These are phyloP conservation scores for Drosophila pseudotalamancana DNA, from an alignment of 2,888 invertebrate species.

Conservation along the genomic window DNA sequence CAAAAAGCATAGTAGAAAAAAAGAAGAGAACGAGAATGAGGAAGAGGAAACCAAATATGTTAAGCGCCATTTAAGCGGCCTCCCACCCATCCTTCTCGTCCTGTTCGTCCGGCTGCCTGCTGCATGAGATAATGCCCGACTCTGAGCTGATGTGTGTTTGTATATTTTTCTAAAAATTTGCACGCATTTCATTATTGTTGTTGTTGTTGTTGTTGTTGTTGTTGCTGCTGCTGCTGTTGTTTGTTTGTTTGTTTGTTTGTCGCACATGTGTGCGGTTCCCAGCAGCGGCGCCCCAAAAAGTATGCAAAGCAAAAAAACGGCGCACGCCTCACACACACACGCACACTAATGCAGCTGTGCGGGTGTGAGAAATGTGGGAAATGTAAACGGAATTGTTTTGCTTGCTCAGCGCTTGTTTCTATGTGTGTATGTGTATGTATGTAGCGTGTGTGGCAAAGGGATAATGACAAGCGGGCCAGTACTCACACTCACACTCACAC, in stretches of 20 bases:
- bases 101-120: conserved; percentile 48
- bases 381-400: conserved; percentile 79
- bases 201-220: conserved; percentile 34
- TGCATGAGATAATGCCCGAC: conserved; percentile 69
- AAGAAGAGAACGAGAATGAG: background rate
- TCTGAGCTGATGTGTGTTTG: conserved; percentile 52
- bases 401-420: conserved; percentile 59
- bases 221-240: conserved; percentile 45
- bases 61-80: conserved; percentile 75
- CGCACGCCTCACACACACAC: conserved; percentile 56
- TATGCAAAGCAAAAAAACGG: conserved; percentile 65
- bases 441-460: conserved; percentile 58
- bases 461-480: conserved; percentile 67
- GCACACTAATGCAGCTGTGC: conserved; percentile 1
- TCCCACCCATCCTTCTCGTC: conserved; percentile 26
- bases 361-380: conserved; percentile 61
- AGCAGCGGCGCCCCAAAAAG: conserved; percentile 62
- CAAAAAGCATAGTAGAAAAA: conserved; percentile 2
- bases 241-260: conserved; percentile 64
- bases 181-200: conserved; percentile 73
- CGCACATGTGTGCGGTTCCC: conserved; percentile 75
- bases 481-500: conserved; percentile 10
- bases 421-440: conserved; percentile 32
- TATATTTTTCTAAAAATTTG: conserved; percentile 79
- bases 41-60: conserved; percentile 64